Percentiles rank a stretch among this genome's conserved stretches.
phyloP scores from a whole-genome alignment of 53 echinoderm and acorn worm species.

The Henricia sp. region DNA sequence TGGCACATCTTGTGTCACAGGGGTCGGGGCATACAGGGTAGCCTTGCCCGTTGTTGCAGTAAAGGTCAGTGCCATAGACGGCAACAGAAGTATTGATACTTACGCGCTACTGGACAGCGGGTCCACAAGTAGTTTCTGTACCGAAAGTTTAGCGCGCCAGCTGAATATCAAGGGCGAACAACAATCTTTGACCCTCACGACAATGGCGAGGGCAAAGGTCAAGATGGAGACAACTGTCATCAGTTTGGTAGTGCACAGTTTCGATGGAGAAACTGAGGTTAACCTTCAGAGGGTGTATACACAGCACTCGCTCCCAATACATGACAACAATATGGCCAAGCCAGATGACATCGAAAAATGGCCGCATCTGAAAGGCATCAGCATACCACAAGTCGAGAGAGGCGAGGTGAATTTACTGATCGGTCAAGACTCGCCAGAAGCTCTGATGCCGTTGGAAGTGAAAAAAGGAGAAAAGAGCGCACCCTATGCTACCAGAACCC shows the following conservation, averaged over 20 bases:
- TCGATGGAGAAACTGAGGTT: background rate
- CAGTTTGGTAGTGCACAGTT: background rate
- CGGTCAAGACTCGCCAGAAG: background rate
- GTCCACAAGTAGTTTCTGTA: no score
- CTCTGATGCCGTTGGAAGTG: background rate
- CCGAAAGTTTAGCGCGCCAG: background rate
- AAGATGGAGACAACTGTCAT: background rate
- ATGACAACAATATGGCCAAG: background rate
- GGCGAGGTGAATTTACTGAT: no score
- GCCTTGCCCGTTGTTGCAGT: background rate
- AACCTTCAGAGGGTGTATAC: background rate
- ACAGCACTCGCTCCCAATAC: background rate
- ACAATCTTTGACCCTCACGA: background rate
- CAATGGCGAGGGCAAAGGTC: conserved; percentile 1
- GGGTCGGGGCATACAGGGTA: background rate
- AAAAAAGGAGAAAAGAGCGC: background rate
- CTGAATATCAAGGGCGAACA: background rate
- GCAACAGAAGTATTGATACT: background rate
- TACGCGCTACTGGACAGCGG: background rate
- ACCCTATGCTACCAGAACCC: background rate
- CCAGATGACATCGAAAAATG: no score
- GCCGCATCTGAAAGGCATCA: no score
- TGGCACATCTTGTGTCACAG: background rate
- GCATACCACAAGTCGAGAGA: background rate
- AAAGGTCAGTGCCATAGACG: background rate